Evolutionary conservation across 1,140 invertebrate genomes (phyloP).

Genomic region (Babylonia areolata): DNA sequence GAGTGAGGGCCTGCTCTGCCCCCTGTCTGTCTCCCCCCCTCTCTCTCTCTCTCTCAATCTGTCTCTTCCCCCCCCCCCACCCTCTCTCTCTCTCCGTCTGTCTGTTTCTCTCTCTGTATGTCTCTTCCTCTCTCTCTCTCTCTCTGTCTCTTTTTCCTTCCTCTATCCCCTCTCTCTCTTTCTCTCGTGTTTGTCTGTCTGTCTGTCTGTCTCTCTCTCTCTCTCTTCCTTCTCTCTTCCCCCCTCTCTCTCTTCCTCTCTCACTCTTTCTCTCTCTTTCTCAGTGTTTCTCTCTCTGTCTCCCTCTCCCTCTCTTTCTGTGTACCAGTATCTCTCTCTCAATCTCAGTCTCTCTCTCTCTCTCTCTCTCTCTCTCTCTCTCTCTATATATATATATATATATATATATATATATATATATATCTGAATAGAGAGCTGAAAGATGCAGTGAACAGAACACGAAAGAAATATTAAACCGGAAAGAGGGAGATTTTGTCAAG

Average conservation of each 20-base stretch:
- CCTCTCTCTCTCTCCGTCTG: too few relatives aligned
- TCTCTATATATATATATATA: too few relatives aligned
- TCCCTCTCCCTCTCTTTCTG: background rate
- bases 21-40: background rate
- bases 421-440: too few relatives aligned
- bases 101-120: background rate
- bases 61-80: too few relatives aligned
- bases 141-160: background rate
- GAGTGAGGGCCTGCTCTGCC: background rate
- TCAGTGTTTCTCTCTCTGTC: conserved; percentile 9
- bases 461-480: too few relatives aligned
- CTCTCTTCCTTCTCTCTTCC: background rate
- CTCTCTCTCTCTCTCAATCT: conserved; percentile 4
- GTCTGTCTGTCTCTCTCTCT: background rate
- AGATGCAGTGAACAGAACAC: too few relatives aligned
- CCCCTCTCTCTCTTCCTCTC: background rate
- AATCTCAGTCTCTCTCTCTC: background rate
- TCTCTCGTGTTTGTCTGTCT: background rate
- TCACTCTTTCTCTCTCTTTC: too few relatives aligned
- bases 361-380: background rate
- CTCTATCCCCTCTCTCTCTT: background rate
- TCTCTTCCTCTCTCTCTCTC: background rate
- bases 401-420: too few relatives aligned
- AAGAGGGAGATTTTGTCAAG: too few relatives aligned
- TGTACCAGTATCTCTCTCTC: background rate